Percentiles rank a stretch among this genome's conserved stretches.
Conservation (phyloP, 2,797 vertebrate genomes). For the Cuculus canorus region DNA sequence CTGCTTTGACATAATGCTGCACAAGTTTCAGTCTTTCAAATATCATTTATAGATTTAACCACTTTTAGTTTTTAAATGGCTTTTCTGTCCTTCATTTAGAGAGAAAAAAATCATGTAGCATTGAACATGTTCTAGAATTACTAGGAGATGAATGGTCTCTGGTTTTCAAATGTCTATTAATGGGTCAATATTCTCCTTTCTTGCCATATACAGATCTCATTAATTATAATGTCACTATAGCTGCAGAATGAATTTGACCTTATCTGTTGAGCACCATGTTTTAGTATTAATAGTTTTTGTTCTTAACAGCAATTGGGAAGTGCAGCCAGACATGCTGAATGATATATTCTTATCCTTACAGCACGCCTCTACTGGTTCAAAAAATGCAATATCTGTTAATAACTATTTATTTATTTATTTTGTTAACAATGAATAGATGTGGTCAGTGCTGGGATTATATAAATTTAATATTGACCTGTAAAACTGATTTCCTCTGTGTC, state of each 20-base stretch:
- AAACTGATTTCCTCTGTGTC: neutral
- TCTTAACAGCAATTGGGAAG: slow-evolving; percentile 42
- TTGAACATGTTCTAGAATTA: neutral
- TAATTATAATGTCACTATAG: slow-evolving; percentile 33
- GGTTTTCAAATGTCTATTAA: slow-evolving; percentile 58
- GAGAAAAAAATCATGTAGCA: neutral
- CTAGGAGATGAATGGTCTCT: slow-evolving; percentile 40
- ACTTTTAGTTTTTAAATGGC: slow-evolving; percentile 9
- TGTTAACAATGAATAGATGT: neutral
- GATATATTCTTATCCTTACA: neutral
- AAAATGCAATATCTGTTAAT: neutral
- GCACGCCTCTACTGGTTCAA: neutral
- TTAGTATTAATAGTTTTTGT: slow-evolving; percentile 53
- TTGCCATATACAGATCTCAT: slow-evolving; percentile 46
- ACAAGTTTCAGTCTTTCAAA: neutral
- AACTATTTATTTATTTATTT: neutral
- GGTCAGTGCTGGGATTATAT: neutral
- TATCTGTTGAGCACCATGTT: neutral
- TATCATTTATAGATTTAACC: neutral
- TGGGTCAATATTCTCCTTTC: slow-evolving; percentile 49
- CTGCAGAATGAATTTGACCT: slow-evolving; percentile 62
- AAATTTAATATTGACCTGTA: neutral
- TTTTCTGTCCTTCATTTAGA: slow-evolving; percentile 31
- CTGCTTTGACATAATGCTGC: neutral
- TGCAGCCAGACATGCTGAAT: slow-evolving; percentile 3